Percentiles rank a stretch among this genome's conserved stretches.
Evolutionary conservation across 2,797 vertebrate genomes (phyloP).

Genomic region (Triplophysa bombifrons): DNA sequence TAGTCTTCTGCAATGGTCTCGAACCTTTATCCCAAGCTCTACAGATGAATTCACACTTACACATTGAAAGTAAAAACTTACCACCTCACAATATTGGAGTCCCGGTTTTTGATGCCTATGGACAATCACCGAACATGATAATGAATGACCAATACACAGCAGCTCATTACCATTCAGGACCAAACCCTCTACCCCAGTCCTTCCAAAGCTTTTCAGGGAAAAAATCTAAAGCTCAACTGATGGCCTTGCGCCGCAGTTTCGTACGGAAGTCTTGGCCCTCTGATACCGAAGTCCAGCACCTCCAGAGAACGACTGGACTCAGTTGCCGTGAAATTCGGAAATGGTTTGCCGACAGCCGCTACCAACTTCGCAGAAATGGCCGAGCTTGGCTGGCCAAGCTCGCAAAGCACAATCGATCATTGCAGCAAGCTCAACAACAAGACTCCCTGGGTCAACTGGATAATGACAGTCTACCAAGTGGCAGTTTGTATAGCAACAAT

Average conservation of each 20-base stretch:
- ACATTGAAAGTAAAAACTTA: conserved; percentile 5
- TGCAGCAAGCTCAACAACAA: not conserved
- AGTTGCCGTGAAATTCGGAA: conserved; percentile 59
- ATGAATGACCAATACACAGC: conserved; percentile 5
- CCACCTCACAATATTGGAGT: conserved; percentile 19
- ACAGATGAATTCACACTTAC: conserved; percentile 9
- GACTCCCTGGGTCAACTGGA: not conserved
- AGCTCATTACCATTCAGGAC: not conserved
- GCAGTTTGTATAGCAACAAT: conserved; percentile 12
- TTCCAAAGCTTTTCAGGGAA: conserved; percentile 38
- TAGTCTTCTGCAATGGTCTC: conserved; percentile 42
- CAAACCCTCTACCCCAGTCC: conserved; percentile 39
- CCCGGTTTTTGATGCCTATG: conserved; percentile 10
- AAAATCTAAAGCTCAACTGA: conserved; percentile 61
- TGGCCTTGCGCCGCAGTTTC: conserved; percentile 55
- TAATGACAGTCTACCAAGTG: conserved; percentile 15
- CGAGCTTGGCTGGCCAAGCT: conserved; percentile 51
- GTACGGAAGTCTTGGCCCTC: conserved; percentile 54
- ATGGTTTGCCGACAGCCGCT: conserved; percentile 67
- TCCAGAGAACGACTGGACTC: conserved; percentile 60
- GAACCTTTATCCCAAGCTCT: conserved; percentile 13
- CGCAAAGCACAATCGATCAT: conserved; percentile 7
- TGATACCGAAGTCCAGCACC: conserved; percentile 53
- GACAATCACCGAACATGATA: conserved; percentile 8
- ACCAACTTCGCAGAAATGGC: conserved; percentile 58